Base-by-base conservation (phyloP, 2,888 invertebrate genomes). In the Cataglyphis rosenhaueri region DNA sequence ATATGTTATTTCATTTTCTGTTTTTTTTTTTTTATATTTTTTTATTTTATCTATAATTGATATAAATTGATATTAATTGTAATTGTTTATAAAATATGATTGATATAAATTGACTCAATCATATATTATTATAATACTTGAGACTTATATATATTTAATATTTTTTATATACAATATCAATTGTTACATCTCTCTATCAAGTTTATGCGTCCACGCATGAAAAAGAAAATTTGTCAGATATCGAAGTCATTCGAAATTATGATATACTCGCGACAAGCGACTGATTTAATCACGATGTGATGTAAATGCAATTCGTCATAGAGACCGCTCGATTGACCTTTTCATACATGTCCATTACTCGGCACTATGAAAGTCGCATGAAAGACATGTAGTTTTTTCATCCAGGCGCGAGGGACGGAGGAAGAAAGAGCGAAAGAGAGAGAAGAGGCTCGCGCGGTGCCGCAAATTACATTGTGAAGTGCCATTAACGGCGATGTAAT, bases 401-500 rank as follows among this genome's bases (percentile, higher is more conserved):
- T 48, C 35, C 25, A 71, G 29, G 79, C 38, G 38, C 61, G 41
- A 61, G 65, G 38, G 73, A 59, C 62, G n/a, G 61, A 57, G 55
- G 74, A 15, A 55, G 65, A 21, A 59, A 62, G 61, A 48, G 78
- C 59, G 64, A 75, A 52, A 62, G 83, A 78, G 79, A 81, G 82
- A 70, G 73, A 81, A 81, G 75, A 85, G 85, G 73, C 70, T 74
- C 64, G 48, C n/a, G 48, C 48, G 82, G 87, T 71, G 66, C 85
- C 84, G 87, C 84, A 88, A 92, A 92, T 92, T 92, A 91, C 87
- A 88, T 89, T 88, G 91, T 89, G 87, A 91, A 92, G 92, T 92
- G 88, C 89, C 92, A 93, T 93, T 92, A 92, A 92, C 91, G 92
- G 91, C 87, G 82, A 89, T 85, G 90, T 90, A 90, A 92, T 90